Evolutionary conservation across 2,888 invertebrate genomes (phyloP).

Genomic region (Hirtodrosophila trivittata): DNA sequence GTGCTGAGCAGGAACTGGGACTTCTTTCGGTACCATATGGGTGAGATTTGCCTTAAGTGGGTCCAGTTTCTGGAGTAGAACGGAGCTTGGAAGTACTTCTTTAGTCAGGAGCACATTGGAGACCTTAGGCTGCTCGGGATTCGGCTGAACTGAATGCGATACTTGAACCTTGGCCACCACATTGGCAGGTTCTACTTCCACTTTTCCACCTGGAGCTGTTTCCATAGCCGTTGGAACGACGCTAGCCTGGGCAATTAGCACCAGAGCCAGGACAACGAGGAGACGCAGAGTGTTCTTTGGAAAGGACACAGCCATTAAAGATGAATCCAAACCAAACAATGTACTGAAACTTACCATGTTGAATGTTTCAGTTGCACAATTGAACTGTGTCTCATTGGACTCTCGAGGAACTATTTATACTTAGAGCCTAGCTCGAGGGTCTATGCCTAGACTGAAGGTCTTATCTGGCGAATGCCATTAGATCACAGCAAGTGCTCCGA

Average conservation of each 20-base stretch:
- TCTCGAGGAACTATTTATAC: conserved; percentile 51
- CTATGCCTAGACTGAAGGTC: background rate
- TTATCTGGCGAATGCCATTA: conserved; percentile 50
- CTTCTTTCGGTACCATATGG: too few species aligned
- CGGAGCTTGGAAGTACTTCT: too few species aligned
- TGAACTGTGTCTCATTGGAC: conserved; percentile 52
- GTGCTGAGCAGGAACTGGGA: too few species aligned
- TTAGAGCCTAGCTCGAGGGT: background rate
- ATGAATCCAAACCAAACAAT: background rate
- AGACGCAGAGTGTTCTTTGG: conserved; percentile 36
- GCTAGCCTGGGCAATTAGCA: conserved; percentile 41
- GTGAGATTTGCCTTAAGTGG: too few species aligned
- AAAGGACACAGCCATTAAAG: conserved; percentile 7
- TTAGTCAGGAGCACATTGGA: background rate
- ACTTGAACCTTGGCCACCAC: background rate
- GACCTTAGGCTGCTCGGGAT: background rate
- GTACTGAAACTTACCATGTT: conserved; percentile 60
- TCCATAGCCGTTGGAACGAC: conserved; percentile 18
- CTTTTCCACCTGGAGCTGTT: background rate
- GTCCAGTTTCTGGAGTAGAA: too few species aligned
- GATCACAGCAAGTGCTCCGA: conserved; percentile 32
- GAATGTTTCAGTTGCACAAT: conserved; percentile 57
- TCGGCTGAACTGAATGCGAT: background rate
- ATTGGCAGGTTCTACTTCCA: background rate
- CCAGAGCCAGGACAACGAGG: conserved; percentile 32